These are phyloP conservation scores for Xylota segnis DNA, from an alignment of 2,888 invertebrate species.

Conservation along the genomic window DNA sequence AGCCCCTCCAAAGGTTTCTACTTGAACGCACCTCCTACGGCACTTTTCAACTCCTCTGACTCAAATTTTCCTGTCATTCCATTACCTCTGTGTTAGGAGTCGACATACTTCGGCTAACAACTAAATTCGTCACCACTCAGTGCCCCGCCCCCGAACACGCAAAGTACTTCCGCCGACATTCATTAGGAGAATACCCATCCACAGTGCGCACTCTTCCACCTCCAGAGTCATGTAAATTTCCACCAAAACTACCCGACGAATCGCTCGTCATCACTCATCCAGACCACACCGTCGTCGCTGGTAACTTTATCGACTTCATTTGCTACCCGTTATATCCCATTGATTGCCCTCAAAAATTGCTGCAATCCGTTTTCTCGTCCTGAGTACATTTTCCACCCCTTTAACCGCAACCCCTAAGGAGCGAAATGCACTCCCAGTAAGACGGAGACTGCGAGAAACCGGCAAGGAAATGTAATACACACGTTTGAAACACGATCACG, in stretches of 20 bases:
- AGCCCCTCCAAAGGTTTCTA: no score
- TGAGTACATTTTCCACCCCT: constrained; percentile 48
- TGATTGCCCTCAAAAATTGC: constrained; percentile 74
- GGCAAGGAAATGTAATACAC: constrained; percentile 71
- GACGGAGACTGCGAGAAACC: constrained; percentile 35
- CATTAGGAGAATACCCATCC: background rate
- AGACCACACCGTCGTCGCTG: background rate
- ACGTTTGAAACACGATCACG: constrained; percentile 67
- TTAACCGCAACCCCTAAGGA: constrained; percentile 62
- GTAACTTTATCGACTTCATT: constrained; percentile 73
- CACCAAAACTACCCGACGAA: constrained; percentile 43
- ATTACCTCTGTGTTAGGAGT: constrained; percentile 10
- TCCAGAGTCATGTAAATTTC: constrained; percentile 47
- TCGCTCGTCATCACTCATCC: constrained; percentile 49
- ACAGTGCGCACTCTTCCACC: constrained; percentile 31
- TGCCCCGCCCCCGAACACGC: background rate
- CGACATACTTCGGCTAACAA: constrained; percentile 1
- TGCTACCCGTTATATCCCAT: constrained; percentile 71
- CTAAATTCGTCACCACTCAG: background rate
- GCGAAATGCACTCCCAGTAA: constrained; percentile 54
- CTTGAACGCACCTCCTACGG: no score
- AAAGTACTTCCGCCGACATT: background rate
- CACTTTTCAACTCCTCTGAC: no score
- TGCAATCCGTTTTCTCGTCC: constrained; percentile 57
- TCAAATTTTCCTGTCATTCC: background rate